Evolutionary conservation across 30 jellyfish, hydroid and myxozoan genomes (phyloP), one percentile per base, ranked within the genome.

Genomic region (Aurelia sp.): DNA sequence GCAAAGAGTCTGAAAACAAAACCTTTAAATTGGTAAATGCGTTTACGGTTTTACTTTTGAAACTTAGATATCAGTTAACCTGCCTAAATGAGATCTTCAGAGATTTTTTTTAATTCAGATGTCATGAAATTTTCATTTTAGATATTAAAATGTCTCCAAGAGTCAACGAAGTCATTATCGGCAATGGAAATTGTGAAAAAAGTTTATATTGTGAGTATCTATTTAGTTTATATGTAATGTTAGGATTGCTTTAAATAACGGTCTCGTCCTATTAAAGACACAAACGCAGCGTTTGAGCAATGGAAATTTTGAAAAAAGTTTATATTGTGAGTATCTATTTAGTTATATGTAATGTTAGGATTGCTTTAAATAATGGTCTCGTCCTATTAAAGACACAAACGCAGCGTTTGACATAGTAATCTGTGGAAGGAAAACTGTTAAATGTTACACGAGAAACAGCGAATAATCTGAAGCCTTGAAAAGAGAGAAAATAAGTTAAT

Each of bases 181-280:
- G 85, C 97, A 27, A 31, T 21, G 71, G 90, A 73, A 13, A 64
- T 89, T 74, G 97, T 89, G 53, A 89, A 57, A 50, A 72, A 18
- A 30, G 70, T 89, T 16, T 89, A 89, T 30, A 62, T 47, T 58
- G 97, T 89, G 76, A 69, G 94, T 67, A 80, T n/a, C 11, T 27
- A 8, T 9, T 17, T 72, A n/a, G n/a, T n/a, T n/a, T n/a, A n/a
- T n/a, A n/a, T 68, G 19, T 20, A 30, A 20, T 66, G 17, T 30
- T 30, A 30, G 7, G 22, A 13, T 20, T 19, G 31, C 74, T 53
- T 13, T 59, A 20, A 17, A 16, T 16, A 18, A 6, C 21, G 21
- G 21, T 9, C 27, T 59, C 12, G 4, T 17, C 27, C 20, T 59
- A 10, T 5, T 59, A 17, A 59, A 17, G 21, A 10, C 9, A 59